Evolutionary conservation across 2,888 invertebrate genomes (phyloP).

Genomic region (Listrodromus nycthemerus): DNA sequence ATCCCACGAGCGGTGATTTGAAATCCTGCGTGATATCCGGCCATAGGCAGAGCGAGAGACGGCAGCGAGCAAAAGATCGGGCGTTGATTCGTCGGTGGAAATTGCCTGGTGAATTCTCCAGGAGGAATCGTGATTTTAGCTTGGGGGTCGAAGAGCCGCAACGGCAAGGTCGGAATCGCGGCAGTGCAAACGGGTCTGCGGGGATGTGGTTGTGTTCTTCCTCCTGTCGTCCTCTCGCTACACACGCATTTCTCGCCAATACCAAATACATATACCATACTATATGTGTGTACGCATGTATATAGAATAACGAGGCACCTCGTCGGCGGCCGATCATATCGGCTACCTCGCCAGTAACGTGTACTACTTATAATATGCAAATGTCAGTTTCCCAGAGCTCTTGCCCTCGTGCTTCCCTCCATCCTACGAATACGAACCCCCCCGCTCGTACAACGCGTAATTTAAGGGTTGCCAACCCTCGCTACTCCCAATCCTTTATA

Average conservation of each 20-base stretch:
- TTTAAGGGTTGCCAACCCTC: conserved; percentile 80
- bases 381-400: conserved; percentile 75
- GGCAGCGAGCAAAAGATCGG: conserved; percentile 13
- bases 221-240: conserved; percentile 42
- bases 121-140: conserved; percentile 37
- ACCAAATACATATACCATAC: conserved; percentile 56
- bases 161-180: conserved; percentile 2
- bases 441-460: conserved; percentile 69
- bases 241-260: conserved; percentile 75
- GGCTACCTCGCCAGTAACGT: conserved; percentile 76
- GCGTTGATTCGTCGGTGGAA: conserved; percentile 68
- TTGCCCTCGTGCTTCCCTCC: conserved; percentile 44
- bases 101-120: conserved; percentile 73
- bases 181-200: not conserved
- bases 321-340: conserved; percentile 79
- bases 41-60: conserved; percentile 37
- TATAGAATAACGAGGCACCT: conserved; percentile 80
- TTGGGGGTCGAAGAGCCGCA: conserved; percentile 57
- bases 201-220: conserved; percentile 11
- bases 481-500: conserved; percentile 76
- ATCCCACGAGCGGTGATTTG: conserved; percentile 55
- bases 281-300: conserved; percentile 27
- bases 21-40: conserved; percentile 65
- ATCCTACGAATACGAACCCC: conserved; percentile 21
- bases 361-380: conserved; percentile 85